Base-by-base conservation (phyloP, 2,888 invertebrate species). In the Acheta domesticus region DNA sequence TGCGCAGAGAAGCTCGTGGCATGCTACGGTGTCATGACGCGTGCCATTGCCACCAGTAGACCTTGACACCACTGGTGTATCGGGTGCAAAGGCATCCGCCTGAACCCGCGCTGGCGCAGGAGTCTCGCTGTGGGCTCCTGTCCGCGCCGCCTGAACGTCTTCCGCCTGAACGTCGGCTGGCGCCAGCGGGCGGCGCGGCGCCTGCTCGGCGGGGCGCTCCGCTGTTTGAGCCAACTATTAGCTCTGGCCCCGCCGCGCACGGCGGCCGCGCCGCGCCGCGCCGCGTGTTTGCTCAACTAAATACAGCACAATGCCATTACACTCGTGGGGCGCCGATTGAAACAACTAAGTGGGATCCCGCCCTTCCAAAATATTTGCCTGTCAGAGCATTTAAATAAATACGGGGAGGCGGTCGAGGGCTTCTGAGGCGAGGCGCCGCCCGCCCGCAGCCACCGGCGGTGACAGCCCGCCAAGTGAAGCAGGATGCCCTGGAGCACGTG, bases 241-340 rank as follows among this genome's bases (percentile, higher is more conserved):
- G 36, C 36, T 36, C 36, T 5, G 36, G 0, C 5, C 62, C 12
- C 14, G 8, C n/a, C 62, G 62, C 62, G 3, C 62, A 19, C 62
- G 16, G 62, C 14, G 62, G 1, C n/a, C 62, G n/a, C 62, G 14
- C 19, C 12, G 12, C 19, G 19, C n/a, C n/a, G n/a, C n/a, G n/a
- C n/a, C 62, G n/a, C 62, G 14, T 62, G n/a, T 62, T 62, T 62
- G n/a, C 62, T 62, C 1, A 62, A 62, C 62, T 62, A 62, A 62
- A 62, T 62, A 62, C 62, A 62, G 62, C 62, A 62, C n/a, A 62
- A 62, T n/a, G 62, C 62, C 62, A 62, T 62, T 62, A 62, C 62
- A 62, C 62, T 62, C 12, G 62, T 62, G 4, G 62, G 62, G 62
- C 62, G 62, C 62, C 62, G 62, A 14, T 62, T 62, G 62, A 62